Percentiles rank a stretch among this genome's conserved stretches.
These are phyloP conservation scores for Psammodynastes pulverulentus DNA, from an alignment of 2,113 vertebrate genomes.

Conservation along the genomic window DNA sequence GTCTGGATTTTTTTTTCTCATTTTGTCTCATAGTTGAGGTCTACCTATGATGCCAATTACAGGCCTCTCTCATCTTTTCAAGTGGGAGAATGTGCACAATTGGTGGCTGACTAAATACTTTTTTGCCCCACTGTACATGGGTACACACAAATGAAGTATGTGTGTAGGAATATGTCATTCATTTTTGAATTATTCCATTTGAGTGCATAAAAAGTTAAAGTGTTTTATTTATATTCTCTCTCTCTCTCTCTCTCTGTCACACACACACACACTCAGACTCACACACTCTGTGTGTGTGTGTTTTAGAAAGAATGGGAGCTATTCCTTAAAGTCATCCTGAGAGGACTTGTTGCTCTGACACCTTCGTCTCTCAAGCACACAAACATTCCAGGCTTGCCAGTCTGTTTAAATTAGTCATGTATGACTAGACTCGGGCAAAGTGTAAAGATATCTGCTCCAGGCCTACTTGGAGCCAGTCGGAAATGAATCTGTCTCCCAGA, in stretches of 20 bases:
- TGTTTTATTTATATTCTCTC: not conserved
- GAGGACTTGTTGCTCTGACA: slow-evolving; percentile 42
- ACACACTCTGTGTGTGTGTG: not conserved
- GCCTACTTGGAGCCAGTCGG: slow-evolving; percentile 57
- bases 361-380: slow-evolving; percentile 37
- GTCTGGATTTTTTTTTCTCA: too few species aligned
- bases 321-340: slow-evolving; percentile 38
- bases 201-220: not conserved
- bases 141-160: not conserved
- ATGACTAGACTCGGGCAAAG: slow-evolving; percentile 4
- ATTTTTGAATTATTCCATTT: not conserved
- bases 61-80: too few species aligned
- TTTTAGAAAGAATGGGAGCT: slow-evolving; percentile 31
- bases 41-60: too few species aligned
- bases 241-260: not conserved
- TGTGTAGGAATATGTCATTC: not conserved
- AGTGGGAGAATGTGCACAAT: too few species aligned
- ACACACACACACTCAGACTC: too few species aligned
- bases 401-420: slow-evolving; percentile 61
- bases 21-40: too few species aligned
- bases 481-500: slow-evolving; percentile 64
- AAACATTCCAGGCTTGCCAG: slow-evolving; percentile 44
- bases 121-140: too few species aligned
- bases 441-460: slow-evolving; percentile 45
- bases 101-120: too few species aligned